Evolutionary conservation across 23 tunicate genomes (phyloP), one percentile per base, ranked within the genome.

Genomic region (Corella eumyota): DNA sequence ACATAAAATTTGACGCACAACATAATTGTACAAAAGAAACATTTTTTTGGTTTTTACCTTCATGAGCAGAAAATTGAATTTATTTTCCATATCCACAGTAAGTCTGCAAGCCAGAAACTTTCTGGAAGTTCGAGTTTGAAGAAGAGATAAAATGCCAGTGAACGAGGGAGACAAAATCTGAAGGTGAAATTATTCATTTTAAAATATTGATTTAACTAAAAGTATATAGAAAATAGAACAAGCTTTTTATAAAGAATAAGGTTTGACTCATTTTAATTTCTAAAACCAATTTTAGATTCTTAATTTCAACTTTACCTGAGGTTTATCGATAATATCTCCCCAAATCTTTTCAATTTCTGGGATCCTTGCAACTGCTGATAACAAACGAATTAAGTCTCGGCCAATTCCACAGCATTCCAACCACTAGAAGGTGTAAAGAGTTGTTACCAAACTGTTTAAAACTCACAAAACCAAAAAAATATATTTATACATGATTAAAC

Each of bases 31-130:
- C 11, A 15, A 15, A 40, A 40, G 13, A 40, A 9, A 40, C 15
- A 9, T 9, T 40, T 15, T 9, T 40, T 40, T 40, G 15, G 11
- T 9, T n/a, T 26, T 7, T 6, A 77, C 95, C 76, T 85, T 85
- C 50, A 49, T 69, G 2, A 85, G 74, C 28, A 85, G 27, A 57
- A 75, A 77, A 49, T 45, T 48, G 49, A 85, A 34, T 66, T 77
- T 85, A 19, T 32, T 71, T 66, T 85, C 95, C 95, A 85, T 85
- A 36, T 85, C 95, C 11, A 74, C 70, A 6, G 95, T 85, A 0
- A 85, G 45, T 21, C 95, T 73, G 30, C 73, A 85, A 25, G 61
- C 60, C 4, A 76, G 60, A 51, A 85, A 85, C 60, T 77, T 85
- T 30, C 85, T 57, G 25, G 95, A 85, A 3, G 95, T 85, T 49